Percentiles rank a stretch among this genome's conserved stretches.
phyloP scores from a whole-genome alignment of 2,113 vertebrate species.

The Mus pahari region DNA sequence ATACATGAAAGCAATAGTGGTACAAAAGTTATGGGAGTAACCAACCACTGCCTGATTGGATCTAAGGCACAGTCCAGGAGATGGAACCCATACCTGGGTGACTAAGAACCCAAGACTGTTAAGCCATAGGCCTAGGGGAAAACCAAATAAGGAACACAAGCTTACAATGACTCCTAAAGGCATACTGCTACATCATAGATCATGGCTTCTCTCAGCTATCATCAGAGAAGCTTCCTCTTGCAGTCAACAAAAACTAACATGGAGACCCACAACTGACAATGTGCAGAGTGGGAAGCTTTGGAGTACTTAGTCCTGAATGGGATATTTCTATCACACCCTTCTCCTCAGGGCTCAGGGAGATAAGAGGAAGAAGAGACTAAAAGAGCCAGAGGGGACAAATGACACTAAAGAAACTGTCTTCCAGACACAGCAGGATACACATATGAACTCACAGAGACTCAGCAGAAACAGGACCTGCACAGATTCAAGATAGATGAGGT shows the following conservation, averaged over 20 bases:
- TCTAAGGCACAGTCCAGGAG: neutral
- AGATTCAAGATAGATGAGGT: neutral
- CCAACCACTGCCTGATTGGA: neutral
- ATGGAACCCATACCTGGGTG: neutral
- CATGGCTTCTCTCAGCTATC: neutral
- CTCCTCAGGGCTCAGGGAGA: neutral
- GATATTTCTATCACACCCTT: neutral
- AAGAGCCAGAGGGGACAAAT: neutral
- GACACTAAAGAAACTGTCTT: neutral
- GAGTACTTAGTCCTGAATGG: too few species aligned
- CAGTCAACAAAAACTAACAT: neutral
- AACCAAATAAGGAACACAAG: neutral
- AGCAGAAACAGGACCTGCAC: neutral
- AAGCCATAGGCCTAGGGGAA: neutral
- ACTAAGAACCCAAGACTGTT: neutral
- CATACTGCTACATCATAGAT: neutral
- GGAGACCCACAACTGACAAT: neutral
- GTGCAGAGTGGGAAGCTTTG: neutral
- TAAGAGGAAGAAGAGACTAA: neutral
- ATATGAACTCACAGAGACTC: neutral
- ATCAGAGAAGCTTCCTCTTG: neutral
- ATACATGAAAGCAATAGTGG: neutral
- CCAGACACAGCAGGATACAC: neutral
- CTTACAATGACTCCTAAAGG: neutral
- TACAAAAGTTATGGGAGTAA: neutral